These are phyloP conservation scores for Diploscapter pachys DNA, from an alignment of 1,140 invertebrate genomes.

Conservation along the genomic window DNA sequence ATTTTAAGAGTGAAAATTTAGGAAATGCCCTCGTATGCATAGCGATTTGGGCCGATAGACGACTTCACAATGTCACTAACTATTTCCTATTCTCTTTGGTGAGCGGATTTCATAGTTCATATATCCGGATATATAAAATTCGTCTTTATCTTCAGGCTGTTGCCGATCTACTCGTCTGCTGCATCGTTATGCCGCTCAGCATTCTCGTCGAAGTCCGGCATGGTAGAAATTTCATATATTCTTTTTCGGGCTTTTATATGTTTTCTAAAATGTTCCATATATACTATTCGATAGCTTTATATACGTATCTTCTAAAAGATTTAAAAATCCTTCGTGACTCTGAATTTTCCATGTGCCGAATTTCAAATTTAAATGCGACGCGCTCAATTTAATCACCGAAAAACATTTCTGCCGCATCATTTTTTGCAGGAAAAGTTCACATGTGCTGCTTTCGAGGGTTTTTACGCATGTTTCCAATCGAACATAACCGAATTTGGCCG, in stretches of 20 bases:
- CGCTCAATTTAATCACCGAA: too few relatives aligned
- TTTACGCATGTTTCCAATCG: too few relatives aligned
- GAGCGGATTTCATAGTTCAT: too few relatives aligned
- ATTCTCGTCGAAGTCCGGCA: constrained; percentile 52
- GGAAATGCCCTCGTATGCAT: constrained; percentile 61
- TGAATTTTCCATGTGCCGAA: neutral
- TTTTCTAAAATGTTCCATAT: neutral
- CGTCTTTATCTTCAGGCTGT: constrained; percentile 55
- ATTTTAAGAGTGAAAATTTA: neutral
- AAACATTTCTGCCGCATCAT: too few relatives aligned
- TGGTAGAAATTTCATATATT: constrained; percentile 25
- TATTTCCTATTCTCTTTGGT: constrained; percentile 62
- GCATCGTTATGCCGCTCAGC: constrained; percentile 53
- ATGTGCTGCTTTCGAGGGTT: too few relatives aligned
- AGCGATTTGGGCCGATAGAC: constrained; percentile 59
- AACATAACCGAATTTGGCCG: too few relatives aligned
- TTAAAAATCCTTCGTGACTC: neutral
- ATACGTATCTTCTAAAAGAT: neutral
- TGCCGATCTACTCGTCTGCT: constrained; percentile 61
- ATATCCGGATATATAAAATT: too few relatives aligned
- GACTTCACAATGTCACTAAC: constrained; percentile 62
- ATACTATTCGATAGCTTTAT: neutral
- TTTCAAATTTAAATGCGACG: constrained; percentile 6
- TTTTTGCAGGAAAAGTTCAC: too few relatives aligned
- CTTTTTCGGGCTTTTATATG: neutral